Conservation (phyloP, 2,113 vertebrate species). For the Thymallus thymallus region DNA sequence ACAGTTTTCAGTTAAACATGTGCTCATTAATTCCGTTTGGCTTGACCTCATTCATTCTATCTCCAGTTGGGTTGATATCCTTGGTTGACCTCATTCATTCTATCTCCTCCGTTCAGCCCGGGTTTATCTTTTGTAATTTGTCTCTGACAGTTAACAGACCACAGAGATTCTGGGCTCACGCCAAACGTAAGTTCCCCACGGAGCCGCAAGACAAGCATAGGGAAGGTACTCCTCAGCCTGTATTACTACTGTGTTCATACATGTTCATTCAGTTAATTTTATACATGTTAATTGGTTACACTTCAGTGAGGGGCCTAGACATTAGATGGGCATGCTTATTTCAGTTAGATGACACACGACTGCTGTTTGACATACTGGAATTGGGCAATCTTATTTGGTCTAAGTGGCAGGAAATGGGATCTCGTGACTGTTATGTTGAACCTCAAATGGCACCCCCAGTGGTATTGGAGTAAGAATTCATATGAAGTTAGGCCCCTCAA, state of each 20-base stretch:
- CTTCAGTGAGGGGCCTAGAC: neutral
- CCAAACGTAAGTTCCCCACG: slow-evolving; percentile 21
- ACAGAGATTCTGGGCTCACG: slow-evolving; percentile 43
- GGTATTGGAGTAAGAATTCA: neutral
- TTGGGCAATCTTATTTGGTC: neutral
- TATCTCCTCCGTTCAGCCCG: slow-evolving; percentile 22
- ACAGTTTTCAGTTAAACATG: neutral
- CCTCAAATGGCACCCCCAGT: neutral
- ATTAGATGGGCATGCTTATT: neutral
- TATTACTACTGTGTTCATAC: slow-evolving; percentile 27
- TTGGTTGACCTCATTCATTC: slow-evolving; percentile 19
- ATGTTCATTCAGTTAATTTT: slow-evolving; percentile 8
- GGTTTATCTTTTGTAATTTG: slow-evolving; percentile 49
- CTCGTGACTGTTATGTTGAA: neutral
- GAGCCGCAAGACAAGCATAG: slow-evolving; percentile 27
- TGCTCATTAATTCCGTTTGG: neutral
- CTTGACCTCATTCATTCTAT: neutral
- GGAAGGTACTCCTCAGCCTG: slow-evolving; percentile 38
- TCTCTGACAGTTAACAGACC: slow-evolving; percentile 61
- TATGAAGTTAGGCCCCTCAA: neutral
- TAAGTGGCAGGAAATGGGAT: neutral
- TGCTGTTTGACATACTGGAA: neutral
- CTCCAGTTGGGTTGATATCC: slow-evolving; percentile 15
- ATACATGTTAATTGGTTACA: slow-evolving; percentile 1
- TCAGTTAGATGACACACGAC: neutral